Conservation (phyloP, 37 sponge, comb jelly and placozoan species). For the Amphimedon queenslandica region DNA sequence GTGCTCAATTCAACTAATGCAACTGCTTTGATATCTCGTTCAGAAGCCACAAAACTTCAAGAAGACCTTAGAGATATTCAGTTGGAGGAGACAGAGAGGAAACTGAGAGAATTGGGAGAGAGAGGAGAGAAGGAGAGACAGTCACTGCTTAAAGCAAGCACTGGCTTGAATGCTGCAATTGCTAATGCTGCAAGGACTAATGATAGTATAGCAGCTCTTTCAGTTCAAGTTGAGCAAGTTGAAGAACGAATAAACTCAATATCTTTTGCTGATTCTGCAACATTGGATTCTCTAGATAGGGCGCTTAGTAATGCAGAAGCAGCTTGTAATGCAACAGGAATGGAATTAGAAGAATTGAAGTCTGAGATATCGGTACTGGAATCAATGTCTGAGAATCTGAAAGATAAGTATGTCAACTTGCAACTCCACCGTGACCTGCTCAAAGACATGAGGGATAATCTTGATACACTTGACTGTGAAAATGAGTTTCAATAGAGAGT, state of each 20-base stretch:
- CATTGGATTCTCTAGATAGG: too few relatives aligned
- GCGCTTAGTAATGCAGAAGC: neutral
- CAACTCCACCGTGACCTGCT: conserved; percentile 18
- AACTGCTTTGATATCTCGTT: too few relatives aligned
- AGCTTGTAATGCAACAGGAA: neutral
- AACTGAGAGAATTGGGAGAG: neutral
- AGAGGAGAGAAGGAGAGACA: neutral
- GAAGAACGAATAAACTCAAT: neutral
- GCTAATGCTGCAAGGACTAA: neutral
- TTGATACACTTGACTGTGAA: conserved; percentile 15
- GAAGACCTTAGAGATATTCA: too few relatives aligned
- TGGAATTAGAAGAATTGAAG: neutral
- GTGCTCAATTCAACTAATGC: too few relatives aligned
- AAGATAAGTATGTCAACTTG: conserved; percentile 3
- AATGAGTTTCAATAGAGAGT: too few relatives aligned
- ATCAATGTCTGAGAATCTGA: neutral
- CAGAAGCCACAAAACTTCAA: too few relatives aligned
- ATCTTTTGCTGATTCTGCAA: neutral
- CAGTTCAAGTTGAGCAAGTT: neutral
- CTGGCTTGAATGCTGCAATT: neutral
- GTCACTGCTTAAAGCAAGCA: neutral
- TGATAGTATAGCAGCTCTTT: neutral
- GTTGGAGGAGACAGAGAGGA: neutral
- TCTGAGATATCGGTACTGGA: neutral
- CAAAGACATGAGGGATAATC: neutral